Base-by-base conservation (phyloP, 2,113 vertebrate species). In the Miniopterus natalensis region DNA sequence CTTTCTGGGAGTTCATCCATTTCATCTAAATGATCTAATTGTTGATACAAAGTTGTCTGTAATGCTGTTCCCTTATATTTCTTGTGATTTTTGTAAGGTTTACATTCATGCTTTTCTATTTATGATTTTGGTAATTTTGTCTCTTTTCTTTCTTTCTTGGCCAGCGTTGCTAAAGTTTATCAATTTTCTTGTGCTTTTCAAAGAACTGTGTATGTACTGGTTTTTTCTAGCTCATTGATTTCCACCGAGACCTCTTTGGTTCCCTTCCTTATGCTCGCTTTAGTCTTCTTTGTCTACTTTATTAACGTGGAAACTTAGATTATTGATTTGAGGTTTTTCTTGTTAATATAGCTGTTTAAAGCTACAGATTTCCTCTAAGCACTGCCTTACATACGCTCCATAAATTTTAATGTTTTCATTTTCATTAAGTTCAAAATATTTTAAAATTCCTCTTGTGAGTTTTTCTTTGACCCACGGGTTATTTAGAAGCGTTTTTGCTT, bases 201-300 rank as follows among this genome's bases (percentile, higher is more conserved):
- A 88, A 94, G 55, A 88, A 94, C 2, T 81, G 81, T 65, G 27
- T 73, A 53, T 47, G 11, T 74, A 88, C 20, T 88, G 47, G 36
- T 74, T 63, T 81, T 93, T 74, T 73, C 47, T 73, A 5, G 49
- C 29, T 68, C 42, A 70, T 8, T 36, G 29, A 55, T 78, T 55
- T 85, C 31, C 36, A 57, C 29, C 65, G 77, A 81, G 20, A 36
- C 74, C 8, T 63, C 81, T 53, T 65, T 81, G 27, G 42, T 45
- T 77, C 3, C 15, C 57, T 88, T 78, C 29, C 17, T 71, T 80
- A 63, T 20, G 11, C 20, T 73, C 45, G 57, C 36, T 68, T 77
- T 84, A n/a, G 14, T 36, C 65, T 65, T 55, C 74, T 45, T 79
- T 77, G 59, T 81, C 29, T 49, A 70, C 36, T 55, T 78, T 65